Conservation (phyloP, 1,140 invertebrate genomes). For the Lasaia peninsularis region DNA sequence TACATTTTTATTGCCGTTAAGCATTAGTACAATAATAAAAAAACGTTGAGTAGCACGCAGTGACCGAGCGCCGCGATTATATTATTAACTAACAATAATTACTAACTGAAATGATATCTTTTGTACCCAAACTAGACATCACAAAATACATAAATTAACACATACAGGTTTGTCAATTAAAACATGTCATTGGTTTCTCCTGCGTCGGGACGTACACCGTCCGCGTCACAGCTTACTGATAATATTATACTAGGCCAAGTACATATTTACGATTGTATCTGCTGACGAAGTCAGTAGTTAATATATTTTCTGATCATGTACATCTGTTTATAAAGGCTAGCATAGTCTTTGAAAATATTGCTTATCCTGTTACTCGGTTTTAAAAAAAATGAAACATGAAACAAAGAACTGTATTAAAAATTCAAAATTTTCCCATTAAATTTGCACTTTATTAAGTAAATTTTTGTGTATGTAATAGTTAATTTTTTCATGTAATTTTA, state of each 20-base stretch:
- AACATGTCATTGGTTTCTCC: constrained; percentile 25
- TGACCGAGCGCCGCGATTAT: constrained; percentile 11
- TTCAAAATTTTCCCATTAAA: too few relatives aligned
- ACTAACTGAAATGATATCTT: constrained; percentile 9
- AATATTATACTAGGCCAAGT: background rate
- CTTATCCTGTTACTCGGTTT: too few relatives aligned
- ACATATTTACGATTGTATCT: background rate
- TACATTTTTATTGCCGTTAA: constrained; percentile 34
- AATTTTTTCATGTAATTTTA: too few relatives aligned
- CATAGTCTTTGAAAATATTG: too few relatives aligned
- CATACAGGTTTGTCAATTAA: constrained; percentile 16
- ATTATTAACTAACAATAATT: background rate
- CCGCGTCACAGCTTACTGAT: constrained; percentile 3
- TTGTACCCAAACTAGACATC: constrained; percentile 19
- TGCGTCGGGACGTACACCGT: background rate
- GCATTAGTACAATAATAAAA: constrained; percentile 22
- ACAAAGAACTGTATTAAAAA: too few relatives aligned
- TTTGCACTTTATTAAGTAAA: too few relatives aligned
- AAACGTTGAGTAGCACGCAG: constrained; percentile 18
- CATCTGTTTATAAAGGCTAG: background rate
- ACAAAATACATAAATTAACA: constrained; percentile 16
- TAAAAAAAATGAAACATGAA: too few relatives aligned
- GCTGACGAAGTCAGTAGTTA: background rate
- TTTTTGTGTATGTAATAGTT: too few relatives aligned
- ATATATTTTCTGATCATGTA: background rate